Base-by-base conservation (phyloP, 2,113 vertebrate genomes). In the Scartelaos histophorus region DNA sequence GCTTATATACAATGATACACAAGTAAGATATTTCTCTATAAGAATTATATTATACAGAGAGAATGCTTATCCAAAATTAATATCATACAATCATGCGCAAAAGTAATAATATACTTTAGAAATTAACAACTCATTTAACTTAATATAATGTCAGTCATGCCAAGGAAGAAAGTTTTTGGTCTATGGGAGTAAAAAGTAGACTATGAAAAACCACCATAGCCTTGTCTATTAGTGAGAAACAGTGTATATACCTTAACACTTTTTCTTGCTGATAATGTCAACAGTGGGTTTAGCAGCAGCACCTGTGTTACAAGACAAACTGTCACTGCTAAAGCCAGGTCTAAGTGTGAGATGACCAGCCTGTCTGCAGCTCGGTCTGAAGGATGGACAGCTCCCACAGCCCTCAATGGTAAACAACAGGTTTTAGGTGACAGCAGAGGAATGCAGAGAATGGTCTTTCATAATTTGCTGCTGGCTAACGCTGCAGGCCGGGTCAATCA, bases 401-500 rank as follows among this genome's bases (percentile, higher is more conserved):
- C 66, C 79, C 74, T 76, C 65, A 76, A 66, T 66, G 75, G 75
- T 86, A 87, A 89, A 89, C 85, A 89, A 54, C 74, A 83, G 78
- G 87, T 87, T 89, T 87, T 83, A 83, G 71, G 79, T 88, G 87
- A 90, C 88, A 78, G 16, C 66, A 21, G 70, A 75, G 86, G 86
- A 90, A 91, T 90, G 86, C 67, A 24, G 81, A 90, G 90, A 88
- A 88, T 82, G 83, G 73, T 82, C 73, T 82, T 87, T 85, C 79
- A 84, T 81, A 85, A 86, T 71, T 81, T 85, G 82, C 69, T 82
- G 68, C 80, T 79, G 75, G 61, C 65, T 61, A 69, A 70, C 66
- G 71, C 87, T 71, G 61, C 66, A 81, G 86, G 85, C 69, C 80
- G 76, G 68, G 82, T 82, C 80, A 86, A 12, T 70, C 61, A 73